Percentiles rank a stretch among this genome's conserved stretches.
phyloP scores from a whole-genome alignment of 2,888 invertebrate genomes.

The Ennomos quercinarius region DNA sequence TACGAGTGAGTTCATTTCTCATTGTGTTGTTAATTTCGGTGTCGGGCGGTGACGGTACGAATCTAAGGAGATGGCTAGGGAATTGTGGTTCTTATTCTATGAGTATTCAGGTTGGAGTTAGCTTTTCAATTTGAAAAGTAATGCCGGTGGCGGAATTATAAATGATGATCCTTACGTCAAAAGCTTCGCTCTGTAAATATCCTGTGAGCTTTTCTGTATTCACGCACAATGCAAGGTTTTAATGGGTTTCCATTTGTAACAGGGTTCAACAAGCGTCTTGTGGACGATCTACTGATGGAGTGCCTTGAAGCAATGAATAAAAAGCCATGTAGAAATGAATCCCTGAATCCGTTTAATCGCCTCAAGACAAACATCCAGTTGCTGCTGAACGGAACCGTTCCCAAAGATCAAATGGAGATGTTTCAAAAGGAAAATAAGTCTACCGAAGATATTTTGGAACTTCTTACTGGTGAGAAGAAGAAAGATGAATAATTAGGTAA shows the following conservation, averaged over 20 bases:
- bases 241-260: slow-evolving; percentile 45
- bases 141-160: slow-evolving; percentile 48
- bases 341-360: slow-evolving; percentile 86
- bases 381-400: slow-evolving; percentile 93
- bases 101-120: slow-evolving; percentile 33
- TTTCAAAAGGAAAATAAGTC: slow-evolving; percentile 90
- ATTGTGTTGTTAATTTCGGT: slow-evolving; percentile 79
- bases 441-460: slow-evolving; percentile 92
- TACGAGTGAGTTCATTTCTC: slow-evolving; percentile 78
- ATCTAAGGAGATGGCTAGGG: slow-evolving; percentile 41
- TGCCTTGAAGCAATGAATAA: slow-evolving; percentile 91
- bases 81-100: slow-evolving; percentile 45
- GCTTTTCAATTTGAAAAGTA: slow-evolving; percentile 39
- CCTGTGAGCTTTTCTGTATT: slow-evolving; percentile 23
- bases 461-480: slow-evolving; percentile 85
- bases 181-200: slow-evolving; percentile 51
- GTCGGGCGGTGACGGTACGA: slow-evolving; percentile 65
- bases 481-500: slow-evolving; percentile 36
- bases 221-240: slow-evolving; percentile 15
- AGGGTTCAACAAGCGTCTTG: slow-evolving; percentile 88
- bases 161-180: slow-evolving; percentile 20
- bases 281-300: slow-evolving; percentile 92
- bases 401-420: slow-evolving; percentile 90
- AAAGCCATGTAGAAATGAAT: slow-evolving; percentile 85
- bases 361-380: slow-evolving; percentile 91